phyloP scores from a whole-genome alignment of 2,113 vertebrate genomes.

The Glareola pratincola region DNA sequence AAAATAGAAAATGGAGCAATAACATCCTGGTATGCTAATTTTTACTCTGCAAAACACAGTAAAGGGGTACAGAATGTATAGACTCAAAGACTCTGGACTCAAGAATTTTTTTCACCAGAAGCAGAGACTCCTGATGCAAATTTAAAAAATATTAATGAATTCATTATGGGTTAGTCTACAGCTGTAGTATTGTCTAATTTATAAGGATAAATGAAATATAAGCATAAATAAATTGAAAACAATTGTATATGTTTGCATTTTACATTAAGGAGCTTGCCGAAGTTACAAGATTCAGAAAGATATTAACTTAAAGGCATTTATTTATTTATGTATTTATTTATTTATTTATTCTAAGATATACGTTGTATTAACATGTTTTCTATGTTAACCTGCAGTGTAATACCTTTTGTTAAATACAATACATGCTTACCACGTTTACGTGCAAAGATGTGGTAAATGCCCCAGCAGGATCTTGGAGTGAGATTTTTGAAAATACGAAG shows the following conservation, averaged over 20 bases:
- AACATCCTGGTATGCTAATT: not conserved
- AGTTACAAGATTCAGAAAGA: not conserved
- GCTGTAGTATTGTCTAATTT: not conserved
- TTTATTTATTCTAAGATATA: not conserved
- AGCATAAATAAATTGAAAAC: not conserved
- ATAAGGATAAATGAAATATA: not conserved
- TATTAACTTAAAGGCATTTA: not conserved
- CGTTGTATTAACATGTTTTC: not conserved
- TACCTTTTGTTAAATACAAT: not conserved
- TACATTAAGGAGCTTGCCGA: not conserved
- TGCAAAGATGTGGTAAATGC: not conserved
- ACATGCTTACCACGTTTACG: not conserved
- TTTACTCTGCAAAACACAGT: not conserved
- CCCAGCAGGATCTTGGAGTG: not conserved
- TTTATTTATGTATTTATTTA: not conserved
- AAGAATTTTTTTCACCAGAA: not conserved
- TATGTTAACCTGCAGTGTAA: not conserved
- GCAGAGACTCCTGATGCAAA: not conserved
- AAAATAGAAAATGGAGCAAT: slow-evolving; percentile 18
- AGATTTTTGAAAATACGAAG: not conserved
- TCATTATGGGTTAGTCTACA: not conserved
- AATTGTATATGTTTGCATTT: not conserved
- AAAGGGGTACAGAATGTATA: not conserved
- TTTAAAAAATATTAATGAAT: not conserved
- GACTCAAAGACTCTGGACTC: not conserved